phyloP scores from a whole-genome alignment of 2,888 invertebrate species.

The Xestoiulus laeticollis region DNA sequence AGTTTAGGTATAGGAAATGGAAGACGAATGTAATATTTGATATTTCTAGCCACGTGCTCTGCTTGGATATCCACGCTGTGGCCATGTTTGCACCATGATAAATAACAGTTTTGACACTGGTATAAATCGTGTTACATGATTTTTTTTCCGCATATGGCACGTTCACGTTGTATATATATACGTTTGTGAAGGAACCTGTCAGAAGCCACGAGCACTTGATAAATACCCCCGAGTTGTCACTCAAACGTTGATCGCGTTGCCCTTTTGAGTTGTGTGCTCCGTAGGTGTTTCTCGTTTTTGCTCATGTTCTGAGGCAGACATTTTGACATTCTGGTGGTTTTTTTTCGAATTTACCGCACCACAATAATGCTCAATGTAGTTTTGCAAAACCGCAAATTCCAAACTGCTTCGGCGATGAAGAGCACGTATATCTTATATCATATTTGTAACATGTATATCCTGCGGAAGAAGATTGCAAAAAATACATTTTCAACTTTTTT shows the following conservation, averaged over 20 bases:
- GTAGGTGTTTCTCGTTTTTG: slow-evolving; percentile 20
- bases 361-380: neutral
- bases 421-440: neutral
- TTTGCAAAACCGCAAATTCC: neutral
- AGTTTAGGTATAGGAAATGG: neutral
- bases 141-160: neutral
- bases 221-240: neutral
- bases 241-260: slow-evolving; percentile 10
- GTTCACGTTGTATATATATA: neutral
- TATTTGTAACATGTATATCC: neutral
- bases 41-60: neutral
- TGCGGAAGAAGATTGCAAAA: neutral
- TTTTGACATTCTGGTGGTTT: neutral
- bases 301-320: neutral
- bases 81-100: neutral
- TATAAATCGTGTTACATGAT: slow-evolving; percentile 6
- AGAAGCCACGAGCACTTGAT: slow-evolving; percentile 18
- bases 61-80: neutral
- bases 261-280: neutral
- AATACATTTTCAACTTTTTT: neutral
- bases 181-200: neutral
- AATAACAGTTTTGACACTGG: neutral
- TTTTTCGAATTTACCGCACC: neutral
- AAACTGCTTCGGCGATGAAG: neutral
- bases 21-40: neutral